A percentile compares a stretch with the other conserved stretches of the same genome.
Conservation (phyloP, 2,113 vertebrate species). For the Alouatta palliata region DNA sequence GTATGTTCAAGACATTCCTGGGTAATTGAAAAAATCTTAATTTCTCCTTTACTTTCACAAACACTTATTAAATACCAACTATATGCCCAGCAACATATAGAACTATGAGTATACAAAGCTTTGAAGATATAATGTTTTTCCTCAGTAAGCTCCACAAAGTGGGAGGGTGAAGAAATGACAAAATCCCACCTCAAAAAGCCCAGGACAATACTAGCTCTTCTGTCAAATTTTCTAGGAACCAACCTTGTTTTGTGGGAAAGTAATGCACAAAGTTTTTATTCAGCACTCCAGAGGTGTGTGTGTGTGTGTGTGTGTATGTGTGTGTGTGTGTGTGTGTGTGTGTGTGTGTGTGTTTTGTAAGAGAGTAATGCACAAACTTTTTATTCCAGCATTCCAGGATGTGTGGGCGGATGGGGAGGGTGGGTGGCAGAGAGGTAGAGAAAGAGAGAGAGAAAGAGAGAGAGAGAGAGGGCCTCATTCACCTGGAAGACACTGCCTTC, state of each 20-base stretch:
- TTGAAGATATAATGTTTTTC: neutral
- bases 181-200: neutral
- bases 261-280: neutral
- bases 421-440: neutral
- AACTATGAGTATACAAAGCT: neutral
- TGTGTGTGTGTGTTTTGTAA: neutral
- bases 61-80: neutral
- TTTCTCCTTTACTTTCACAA: slow-evolving; percentile 11
- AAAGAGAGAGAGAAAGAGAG: neutral
- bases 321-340: no score
- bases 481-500: neutral
- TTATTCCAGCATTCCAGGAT: neutral
- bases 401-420: neutral
- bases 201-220: neutral
- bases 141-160: neutral
- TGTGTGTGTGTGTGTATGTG: neutral
- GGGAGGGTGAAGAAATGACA: neutral
- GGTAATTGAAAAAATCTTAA: neutral
- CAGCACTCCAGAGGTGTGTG: neutral
- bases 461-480: rapidly evolving
- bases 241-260: neutral
- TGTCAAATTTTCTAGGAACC: neutral
- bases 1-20: neutral
- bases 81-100: neutral
- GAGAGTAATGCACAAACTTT: neutral